Conservation (phyloP, 2,113 vertebrate species). For the Platichthys flesus region DNA sequence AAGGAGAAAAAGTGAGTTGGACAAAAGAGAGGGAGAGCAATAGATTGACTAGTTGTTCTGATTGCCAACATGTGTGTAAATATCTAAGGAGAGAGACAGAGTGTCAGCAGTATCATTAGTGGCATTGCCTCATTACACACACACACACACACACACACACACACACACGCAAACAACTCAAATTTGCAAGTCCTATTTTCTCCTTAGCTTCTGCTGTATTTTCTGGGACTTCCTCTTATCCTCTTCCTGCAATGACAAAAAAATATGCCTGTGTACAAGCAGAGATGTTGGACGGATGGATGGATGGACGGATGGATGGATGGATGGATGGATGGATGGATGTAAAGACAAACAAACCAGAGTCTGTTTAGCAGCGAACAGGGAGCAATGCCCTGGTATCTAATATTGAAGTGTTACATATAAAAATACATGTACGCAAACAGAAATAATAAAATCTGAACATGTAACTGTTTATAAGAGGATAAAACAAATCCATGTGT, state of each 20-base stretch:
- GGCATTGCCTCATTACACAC: constrained; percentile 31
- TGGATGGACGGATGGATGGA: too few relatives aligned
- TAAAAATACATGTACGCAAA: not conserved
- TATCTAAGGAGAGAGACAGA: constrained; percentile 39
- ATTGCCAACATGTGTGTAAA: constrained; percentile 47
- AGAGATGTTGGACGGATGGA: too few relatives aligned
- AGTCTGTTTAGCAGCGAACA: too few relatives aligned
- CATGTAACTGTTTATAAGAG: not conserved
- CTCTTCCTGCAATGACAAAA: not conserved
- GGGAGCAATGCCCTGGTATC: too few relatives aligned
- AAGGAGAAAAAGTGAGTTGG: constrained; percentile 4
- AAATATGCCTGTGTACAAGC: not conserved
- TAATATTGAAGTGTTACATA: not conserved
- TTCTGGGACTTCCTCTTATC: constrained; percentile 62
- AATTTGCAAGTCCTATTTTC: constrained; percentile 52
- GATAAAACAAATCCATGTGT: not conserved
- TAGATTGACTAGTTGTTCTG: constrained; percentile 41
- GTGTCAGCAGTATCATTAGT: constrained; percentile 57
- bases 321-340: too few relatives aligned
- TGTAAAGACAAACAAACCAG: too few relatives aligned
- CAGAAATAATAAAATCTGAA: not conserved
- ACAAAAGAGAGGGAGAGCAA: not conserved
- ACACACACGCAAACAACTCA: not conserved
- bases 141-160: constrained; percentile 20
- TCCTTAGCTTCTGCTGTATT: constrained; percentile 66